A percentile compares a stretch with the other conserved stretches of the same genome.
These are phyloP conservation scores for Vanessa tameamea DNA, from an alignment of 1,140 invertebrate species.

Conservation along the genomic window DNA sequence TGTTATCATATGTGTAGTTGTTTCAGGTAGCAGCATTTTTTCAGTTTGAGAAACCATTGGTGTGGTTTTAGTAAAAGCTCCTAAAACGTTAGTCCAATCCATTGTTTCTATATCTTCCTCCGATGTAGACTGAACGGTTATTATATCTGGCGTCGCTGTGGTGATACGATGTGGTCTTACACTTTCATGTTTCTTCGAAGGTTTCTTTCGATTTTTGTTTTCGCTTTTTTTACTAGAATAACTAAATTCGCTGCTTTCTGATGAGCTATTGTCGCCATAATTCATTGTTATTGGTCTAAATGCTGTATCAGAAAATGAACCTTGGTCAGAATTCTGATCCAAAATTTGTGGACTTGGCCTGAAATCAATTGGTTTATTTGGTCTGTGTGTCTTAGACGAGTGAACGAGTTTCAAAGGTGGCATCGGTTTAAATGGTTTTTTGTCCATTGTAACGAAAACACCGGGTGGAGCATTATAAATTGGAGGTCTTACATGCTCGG, in stretches of 20 bases:
- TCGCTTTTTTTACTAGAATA: slow-evolving; percentile 45
- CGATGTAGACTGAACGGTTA: slow-evolving; percentile 50
- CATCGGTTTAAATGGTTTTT: slow-evolving; percentile 76
- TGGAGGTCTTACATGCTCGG: slow-evolving; percentile 66
- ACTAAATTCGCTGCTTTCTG: slow-evolving; percentile 38
- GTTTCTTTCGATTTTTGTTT: slow-evolving; percentile 56
- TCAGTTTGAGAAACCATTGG: slow-evolving; percentile 50
- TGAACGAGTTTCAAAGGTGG: slow-evolving; percentile 64
- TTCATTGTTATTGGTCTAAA: slow-evolving; percentile 68
- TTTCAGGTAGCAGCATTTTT: slow-evolving; percentile 26
- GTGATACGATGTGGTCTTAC: slow-evolving; percentile 50
- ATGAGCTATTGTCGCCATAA: slow-evolving; percentile 45
- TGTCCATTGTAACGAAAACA: slow-evolving; percentile 75
- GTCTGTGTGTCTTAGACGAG: slow-evolving; percentile 50
- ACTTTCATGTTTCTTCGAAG: slow-evolving; percentile 58
- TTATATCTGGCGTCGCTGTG: slow-evolving; percentile 63
- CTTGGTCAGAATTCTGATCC: slow-evolving; percentile 53
- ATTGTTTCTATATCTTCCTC: slow-evolving; percentile 50
- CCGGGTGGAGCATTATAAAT: slow-evolving; percentile 73
- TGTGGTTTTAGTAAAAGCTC: slow-evolving; percentile 67
- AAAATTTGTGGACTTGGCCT: slow-evolving; percentile 71
- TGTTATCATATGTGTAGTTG: slow-evolving; percentile 47
- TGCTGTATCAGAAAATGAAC: slow-evolving; percentile 57
- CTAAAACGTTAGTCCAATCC: slow-evolving; percentile 65
- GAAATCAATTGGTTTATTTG: slow-evolving; percentile 61